Percentiles rank a stretch among this genome's conserved stretches.
Evolutionary conservation across 2,113 vertebrate species (phyloP).

Genomic region (Ptyas mucosa): DNA sequence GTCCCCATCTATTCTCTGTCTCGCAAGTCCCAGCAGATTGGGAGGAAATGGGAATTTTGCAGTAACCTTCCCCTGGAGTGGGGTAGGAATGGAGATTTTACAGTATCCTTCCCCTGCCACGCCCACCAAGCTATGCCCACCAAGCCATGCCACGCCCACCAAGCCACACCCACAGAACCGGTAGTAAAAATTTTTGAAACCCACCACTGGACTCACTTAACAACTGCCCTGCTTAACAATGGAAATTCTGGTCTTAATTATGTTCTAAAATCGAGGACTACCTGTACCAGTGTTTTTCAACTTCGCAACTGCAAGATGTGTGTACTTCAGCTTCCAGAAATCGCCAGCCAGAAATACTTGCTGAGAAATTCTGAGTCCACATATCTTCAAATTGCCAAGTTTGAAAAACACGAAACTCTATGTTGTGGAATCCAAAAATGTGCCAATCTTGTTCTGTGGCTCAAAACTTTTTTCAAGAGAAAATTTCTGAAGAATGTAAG

Average conservation of each 20-base stretch:
- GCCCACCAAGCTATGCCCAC: too few species aligned
- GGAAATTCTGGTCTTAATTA: background rate
- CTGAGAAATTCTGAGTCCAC: background rate
- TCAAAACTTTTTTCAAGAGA: background rate
- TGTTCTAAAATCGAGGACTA: background rate
- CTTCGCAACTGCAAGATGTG: background rate
- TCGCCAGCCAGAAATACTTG: background rate
- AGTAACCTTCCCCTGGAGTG: too few species aligned
- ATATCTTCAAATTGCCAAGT: background rate
- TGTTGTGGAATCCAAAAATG: background rate
- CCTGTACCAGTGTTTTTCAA: background rate
- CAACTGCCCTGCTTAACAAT: background rate
- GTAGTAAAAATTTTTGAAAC: too few species aligned
- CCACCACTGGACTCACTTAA: too few species aligned
- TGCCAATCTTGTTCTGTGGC: background rate
- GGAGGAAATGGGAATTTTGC: too few species aligned
- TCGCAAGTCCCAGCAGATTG: too few species aligned
- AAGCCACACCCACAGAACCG: too few species aligned
- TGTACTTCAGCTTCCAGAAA: background rate
- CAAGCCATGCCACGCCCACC: too few species aligned
- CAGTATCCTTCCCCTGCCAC: too few species aligned
- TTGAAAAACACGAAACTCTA: background rate
- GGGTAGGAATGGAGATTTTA: too few species aligned
- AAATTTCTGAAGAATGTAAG: slow-evolving; percentile 34
- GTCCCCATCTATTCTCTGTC: too few species aligned